phyloP scores from a whole-genome alignment of 2,888 invertebrate species.

The Synergus japonicus region DNA sequence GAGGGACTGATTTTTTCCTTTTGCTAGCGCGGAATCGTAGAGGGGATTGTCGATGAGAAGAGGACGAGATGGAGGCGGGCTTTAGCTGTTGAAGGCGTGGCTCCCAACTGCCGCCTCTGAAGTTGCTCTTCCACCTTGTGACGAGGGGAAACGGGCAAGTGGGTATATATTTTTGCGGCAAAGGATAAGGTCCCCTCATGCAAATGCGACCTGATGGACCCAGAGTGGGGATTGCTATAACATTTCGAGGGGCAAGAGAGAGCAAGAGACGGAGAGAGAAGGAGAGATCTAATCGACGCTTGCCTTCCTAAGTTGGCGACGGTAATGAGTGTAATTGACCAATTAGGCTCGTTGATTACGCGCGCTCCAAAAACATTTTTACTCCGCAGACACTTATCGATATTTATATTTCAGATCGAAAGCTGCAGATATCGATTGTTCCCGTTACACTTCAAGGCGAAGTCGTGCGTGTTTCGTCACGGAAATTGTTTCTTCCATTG shows the following conservation, averaged over 20 bases:
- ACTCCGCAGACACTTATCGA: slow-evolving; percentile 37
- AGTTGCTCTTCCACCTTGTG: slow-evolving; percentile 11
- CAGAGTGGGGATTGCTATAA: slow-evolving; percentile 40
- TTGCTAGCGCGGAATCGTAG: slow-evolving; percentile 54
- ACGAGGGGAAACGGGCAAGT: slow-evolving; percentile 38
- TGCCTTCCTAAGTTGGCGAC: slow-evolving; percentile 72
- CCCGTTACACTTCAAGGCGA: slow-evolving; percentile 4
- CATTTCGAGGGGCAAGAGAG: slow-evolving; percentile 15
- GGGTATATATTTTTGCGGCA: slow-evolving; percentile 60
- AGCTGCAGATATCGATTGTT: slow-evolving; percentile 11
- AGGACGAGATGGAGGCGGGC: slow-evolving; percentile 53
- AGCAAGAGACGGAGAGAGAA: slow-evolving; percentile 48
- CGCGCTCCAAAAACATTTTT: slow-evolving; percentile 63
- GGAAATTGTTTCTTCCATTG: slow-evolving; percentile 1
- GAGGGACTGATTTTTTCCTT: slow-evolving; percentile 69
- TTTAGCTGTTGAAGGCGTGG: slow-evolving; percentile 43
- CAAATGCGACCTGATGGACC: slow-evolving; percentile 56
- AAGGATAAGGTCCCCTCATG: slow-evolving; percentile 62
- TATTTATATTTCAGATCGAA: slow-evolving; percentile 32
- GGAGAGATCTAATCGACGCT: slow-evolving; percentile 72
- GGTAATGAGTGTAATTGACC: slow-evolving; percentile 78
- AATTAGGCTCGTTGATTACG: slow-evolving; percentile 74
- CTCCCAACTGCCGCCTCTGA: slow-evolving; percentile 52
- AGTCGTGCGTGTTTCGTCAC: background rate
- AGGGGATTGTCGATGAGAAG: slow-evolving; percentile 42